phyloP scores from a whole-genome alignment of 2,888 invertebrate genomes.

The Eudasyphora cyanicolor region DNA sequence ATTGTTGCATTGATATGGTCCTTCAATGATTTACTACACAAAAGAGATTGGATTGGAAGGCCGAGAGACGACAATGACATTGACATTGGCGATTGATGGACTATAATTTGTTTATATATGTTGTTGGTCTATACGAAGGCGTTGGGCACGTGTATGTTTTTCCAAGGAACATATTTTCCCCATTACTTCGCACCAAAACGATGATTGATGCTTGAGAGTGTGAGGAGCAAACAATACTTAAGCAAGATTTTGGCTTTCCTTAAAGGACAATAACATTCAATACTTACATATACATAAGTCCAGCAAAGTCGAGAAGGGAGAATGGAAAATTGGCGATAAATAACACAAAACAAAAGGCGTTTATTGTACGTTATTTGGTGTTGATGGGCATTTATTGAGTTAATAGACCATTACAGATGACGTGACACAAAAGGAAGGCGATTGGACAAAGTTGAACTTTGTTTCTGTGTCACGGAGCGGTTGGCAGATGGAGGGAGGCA shows the following conservation, averaged over 20 bases:
- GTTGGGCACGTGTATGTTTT: background rate
- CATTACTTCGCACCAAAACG: too few species aligned
- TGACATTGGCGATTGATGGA: slow-evolving; percentile 10
- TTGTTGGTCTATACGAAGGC: too few species aligned
- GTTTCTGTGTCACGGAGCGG: too few species aligned
- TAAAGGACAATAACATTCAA: background rate
- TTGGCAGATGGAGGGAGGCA: too few species aligned
- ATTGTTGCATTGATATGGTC: background rate
- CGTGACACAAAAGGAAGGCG: background rate
- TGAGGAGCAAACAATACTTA: background rate
- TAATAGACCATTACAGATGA: slow-evolving; percentile 13
- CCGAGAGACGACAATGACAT: slow-evolving; percentile 3
- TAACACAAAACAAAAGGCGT: slow-evolving; percentile 22
- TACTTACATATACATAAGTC: background rate
- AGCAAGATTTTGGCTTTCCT: background rate
- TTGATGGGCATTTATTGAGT: slow-evolving; percentile 29
- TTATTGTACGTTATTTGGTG: slow-evolving; percentile 19
- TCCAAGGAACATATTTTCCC: background rate
- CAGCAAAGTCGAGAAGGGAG: background rate
- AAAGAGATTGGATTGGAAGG: background rate
- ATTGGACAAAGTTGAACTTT: too few species aligned
- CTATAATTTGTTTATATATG: slow-evolving; percentile 7
- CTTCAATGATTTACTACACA: background rate
- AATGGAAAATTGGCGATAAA: background rate
- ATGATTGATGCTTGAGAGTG: background rate